phyloP scores from a whole-genome alignment of 2,888 invertebrate genomes.

The Liopterus haemorrhoidalis region DNA sequence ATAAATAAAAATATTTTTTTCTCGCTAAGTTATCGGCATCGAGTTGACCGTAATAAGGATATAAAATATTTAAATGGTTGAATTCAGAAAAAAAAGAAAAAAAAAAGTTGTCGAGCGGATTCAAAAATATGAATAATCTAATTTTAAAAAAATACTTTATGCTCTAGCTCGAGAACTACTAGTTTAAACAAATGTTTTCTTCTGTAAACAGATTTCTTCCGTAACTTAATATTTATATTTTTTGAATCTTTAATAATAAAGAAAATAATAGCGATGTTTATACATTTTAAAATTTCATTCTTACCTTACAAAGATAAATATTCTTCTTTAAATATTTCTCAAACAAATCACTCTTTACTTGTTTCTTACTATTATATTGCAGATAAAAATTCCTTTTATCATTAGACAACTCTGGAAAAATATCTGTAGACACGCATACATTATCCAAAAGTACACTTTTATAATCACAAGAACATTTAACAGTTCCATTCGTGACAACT shows the following conservation, averaged over 20 bases:
- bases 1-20: no score
- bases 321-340: conserved; percentile 41
- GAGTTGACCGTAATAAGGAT: no score
- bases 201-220: no score
- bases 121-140: no score
- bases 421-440: conserved; percentile 40
- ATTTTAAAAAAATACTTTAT: no score
- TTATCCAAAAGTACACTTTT: conserved; percentile 21
- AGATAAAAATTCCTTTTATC: conserved; percentile 40
- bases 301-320: conserved; percentile 46
- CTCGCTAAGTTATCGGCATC: no score
- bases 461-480: conserved; percentile 43
- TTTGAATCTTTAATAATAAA: no score
- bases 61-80: no score
- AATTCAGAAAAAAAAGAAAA: no score
- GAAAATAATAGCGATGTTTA: conserved; percentile 12
- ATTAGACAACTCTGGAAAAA: conserved; percentile 40
- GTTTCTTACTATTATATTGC: conserved; percentile 37
- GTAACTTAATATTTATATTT: conserved; percentile 13
- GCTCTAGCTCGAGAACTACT: no score
- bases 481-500: conserved; percentile 26
- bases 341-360: conserved; percentile 25
- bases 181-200: no score
- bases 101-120: no score
- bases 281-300: conserved; percentile 16